Conservation (phyloP, 2,888 invertebrate genomes). For the Ditylenchus weischeri region DNA sequence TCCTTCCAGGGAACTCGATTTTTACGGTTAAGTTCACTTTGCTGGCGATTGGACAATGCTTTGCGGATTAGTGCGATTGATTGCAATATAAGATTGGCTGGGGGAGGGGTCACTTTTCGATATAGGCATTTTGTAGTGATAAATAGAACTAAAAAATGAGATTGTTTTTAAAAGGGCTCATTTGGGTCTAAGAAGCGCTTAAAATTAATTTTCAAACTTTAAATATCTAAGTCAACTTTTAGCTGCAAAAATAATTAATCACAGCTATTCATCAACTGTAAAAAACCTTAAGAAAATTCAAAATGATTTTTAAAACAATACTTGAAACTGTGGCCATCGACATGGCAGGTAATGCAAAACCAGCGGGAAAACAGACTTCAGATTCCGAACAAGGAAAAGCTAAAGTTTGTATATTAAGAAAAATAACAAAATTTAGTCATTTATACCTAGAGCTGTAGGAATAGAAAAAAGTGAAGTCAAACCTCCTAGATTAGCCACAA, state of each 20-base stretch:
- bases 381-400: background rate
- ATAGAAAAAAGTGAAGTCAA: constrained; percentile 1
- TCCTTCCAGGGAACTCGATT: constrained; percentile 4
- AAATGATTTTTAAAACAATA: background rate
- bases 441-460: background rate
- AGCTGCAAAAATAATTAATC: no score
- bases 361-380: constrained; percentile 4
- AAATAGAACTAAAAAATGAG: constrained; percentile 8
- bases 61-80: background rate
- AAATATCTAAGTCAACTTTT: no score
- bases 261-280: no score
- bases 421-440: background rate
- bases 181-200: background rate
- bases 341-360: background rate
- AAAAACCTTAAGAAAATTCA: no score
- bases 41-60: constrained; percentile 6
- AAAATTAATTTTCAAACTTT: no score
- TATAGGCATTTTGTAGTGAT: constrained; percentile 8
- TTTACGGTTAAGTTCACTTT: background rate
- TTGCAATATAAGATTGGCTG: constrained; percentile 4
- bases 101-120: constrained; percentile 6
- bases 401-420: background rate
- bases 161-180: background rate
- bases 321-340: background rate
- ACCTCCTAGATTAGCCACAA: constrained; percentile 1